Percentiles rank a stretch among this genome's conserved stretches.
Evolutionary conservation across 2,113 vertebrate genomes (phyloP).

Genomic region (Coturnix japonica): DNA sequence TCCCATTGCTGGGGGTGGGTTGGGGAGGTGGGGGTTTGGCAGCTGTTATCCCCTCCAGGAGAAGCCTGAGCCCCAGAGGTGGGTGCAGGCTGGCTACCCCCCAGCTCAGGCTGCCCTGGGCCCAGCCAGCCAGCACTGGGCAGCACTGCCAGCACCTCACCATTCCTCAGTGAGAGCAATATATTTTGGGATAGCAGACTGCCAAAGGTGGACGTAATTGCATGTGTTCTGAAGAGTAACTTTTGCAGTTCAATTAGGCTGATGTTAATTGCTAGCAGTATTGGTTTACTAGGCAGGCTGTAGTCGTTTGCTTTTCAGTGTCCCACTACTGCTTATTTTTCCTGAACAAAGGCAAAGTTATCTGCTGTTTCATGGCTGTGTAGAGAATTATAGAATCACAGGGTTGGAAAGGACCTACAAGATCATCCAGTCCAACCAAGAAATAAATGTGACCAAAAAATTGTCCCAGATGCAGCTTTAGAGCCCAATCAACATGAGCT

Average conservation of each 20-base stretch:
- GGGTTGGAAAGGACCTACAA: no score
- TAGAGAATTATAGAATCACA: no score
- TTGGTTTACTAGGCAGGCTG: background rate
- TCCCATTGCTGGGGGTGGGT: background rate
- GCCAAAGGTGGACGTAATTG: background rate
- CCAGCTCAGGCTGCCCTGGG: no score
- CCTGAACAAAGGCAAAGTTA: background rate
- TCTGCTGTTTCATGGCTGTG: rapidly evolving
- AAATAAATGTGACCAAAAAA: rapidly evolving
- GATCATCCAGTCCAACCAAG: no score
- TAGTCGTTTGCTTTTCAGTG: background rate
- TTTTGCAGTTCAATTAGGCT: background rate
- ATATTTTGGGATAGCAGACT: background rate
- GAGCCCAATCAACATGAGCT: background rate
- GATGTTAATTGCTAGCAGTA: background rate
- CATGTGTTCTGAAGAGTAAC: background rate
- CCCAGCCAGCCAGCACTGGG: no score
- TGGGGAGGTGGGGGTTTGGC: background rate
- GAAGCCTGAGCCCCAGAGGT: background rate
- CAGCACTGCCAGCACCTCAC: no score
- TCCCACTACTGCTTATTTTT: rapidly evolving
- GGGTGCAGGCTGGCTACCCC: no score
- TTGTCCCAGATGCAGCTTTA: background rate
- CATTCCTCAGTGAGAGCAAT: background rate
- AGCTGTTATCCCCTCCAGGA: background rate